phyloP scores from a whole-genome alignment of 2,888 invertebrate species.

The Emmelina monodactyla region DNA sequence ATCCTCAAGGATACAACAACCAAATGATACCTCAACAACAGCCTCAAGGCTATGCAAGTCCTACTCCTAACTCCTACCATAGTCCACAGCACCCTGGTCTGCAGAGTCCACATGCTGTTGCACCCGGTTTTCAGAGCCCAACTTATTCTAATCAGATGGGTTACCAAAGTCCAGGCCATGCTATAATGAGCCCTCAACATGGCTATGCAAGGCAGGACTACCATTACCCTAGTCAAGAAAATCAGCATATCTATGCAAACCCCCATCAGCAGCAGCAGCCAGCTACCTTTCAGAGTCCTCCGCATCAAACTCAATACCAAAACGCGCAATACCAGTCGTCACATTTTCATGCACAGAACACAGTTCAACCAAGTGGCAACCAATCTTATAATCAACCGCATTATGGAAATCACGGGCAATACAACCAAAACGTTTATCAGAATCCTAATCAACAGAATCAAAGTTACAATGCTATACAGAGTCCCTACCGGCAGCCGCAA shows the following conservation, averaged over 20 bases:
- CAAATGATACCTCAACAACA: constrained; percentile 40
- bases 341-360: too few species aligned
- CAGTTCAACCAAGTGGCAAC: constrained; percentile 23
- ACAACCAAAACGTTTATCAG: constrained; percentile 29
- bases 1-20: constrained; percentile 45
- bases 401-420: constrained; percentile 28
- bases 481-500: constrained; percentile 38
- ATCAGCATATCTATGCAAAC: constrained; percentile 42
- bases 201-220: constrained; percentile 41
- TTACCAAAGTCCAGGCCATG: constrained; percentile 46
- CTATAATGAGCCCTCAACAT: constrained; percentile 52
- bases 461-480: constrained; percentile 39
- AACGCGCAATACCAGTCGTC: constrained; percentile 40
- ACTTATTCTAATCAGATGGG: constrained; percentile 47
- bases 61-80: constrained; percentile 42
- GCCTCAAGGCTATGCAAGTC: constrained; percentile 43
- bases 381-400: constrained; percentile 39
- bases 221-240: constrained; percentile 45
- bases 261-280: constrained; percentile 30
- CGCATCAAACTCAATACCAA: constrained; percentile 50
- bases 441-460: constrained; percentile 28
- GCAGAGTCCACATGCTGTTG: constrained; percentile 48
- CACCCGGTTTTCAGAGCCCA: constrained; percentile 50
- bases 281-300: constrained; percentile 39
- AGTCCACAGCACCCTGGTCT: constrained; percentile 50